Evolutionary conservation across 2,888 invertebrate species (phyloP), one percentile per base, ranked within the genome.

Genomic region (Scaptomyza tumidula): DNA sequence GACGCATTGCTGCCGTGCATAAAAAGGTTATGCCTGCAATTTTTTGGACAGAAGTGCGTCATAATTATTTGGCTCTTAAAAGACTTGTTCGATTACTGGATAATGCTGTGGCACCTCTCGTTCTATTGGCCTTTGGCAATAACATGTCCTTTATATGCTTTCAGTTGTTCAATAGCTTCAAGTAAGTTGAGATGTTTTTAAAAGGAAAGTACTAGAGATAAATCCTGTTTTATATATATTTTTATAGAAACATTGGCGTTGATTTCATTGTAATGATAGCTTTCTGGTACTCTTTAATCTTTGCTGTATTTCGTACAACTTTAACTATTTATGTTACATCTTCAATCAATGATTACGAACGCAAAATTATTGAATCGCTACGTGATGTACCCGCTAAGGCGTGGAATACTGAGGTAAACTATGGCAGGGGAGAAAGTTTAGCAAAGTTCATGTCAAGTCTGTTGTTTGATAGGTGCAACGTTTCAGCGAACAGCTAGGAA

Each of bases 111-210:
- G 94, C 95, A 10, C 92, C 93, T 6, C 91, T 96, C 46, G 93
- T 95, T 0, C 90, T 95, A 0, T 89, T 96, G 11, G 95, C 95
- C 0, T 95, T 95, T 79, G 92, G 94, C 45, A 95, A 94, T 72
- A 95, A 96, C 87, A 93, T 96, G 71, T 96, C 95, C 87, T 96
- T 96, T 80, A 95, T 96, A 70, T 96, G 96, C 75, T 93, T 95
- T 72, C 96, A 96, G 81, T 92, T 96, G 0, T 95, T 95, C 76
- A 93, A 95, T 78, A 91, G 91, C 63, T 91, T 92, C 59, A 86
- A 88, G 92, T 92, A 60, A 75, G 88, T 75, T 33, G 0, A 48
- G 0, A 5, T 0, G 1, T 14, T 11, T 9, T 2, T 9, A 0
- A 1, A 2, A 44, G 2, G 0, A 1, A 10, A 24, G 0, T 9